These are phyloP conservation scores for Corythoichthys haematopterus DNA, from an alignment of 2,113 vertebrate genomes.

Conservation along the genomic window DNA sequence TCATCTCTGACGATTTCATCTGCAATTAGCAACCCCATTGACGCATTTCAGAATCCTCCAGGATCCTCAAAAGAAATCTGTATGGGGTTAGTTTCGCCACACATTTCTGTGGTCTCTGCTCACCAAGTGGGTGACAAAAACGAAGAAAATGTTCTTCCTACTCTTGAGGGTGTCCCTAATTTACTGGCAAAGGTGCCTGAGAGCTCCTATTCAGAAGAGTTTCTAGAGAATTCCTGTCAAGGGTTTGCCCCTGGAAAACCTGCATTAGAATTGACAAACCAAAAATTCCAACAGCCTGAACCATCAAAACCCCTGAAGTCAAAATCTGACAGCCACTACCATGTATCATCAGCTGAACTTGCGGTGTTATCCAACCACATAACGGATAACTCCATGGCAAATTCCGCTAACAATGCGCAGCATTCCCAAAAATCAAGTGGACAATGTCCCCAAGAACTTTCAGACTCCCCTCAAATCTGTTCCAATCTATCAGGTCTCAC, in stretches of 20 bases:
- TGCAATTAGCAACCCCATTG: constrained; percentile 4
- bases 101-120: background rate
- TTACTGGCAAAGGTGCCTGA: constrained; percentile 47
- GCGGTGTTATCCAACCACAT: constrained; percentile 49
- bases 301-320: constrained; percentile 46
- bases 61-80: constrained; percentile 17
- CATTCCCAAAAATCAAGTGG: constrained; percentile 26
- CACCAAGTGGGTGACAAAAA: constrained; percentile 16
- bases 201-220: constrained; percentile 33
- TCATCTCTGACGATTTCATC: constrained; percentile 18
- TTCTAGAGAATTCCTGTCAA: constrained; percentile 41
- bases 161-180: constrained; percentile 24
- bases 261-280: constrained; percentile 35
- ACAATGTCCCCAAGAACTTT: constrained; percentile 34
- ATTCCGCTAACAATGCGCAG: constrained; percentile 37
- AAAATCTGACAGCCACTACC: constrained; percentile 49
- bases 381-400: constrained; percentile 19
- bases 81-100: constrained; percentile 2
- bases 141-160: constrained; percentile 34
- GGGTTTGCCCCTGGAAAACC: constrained; percentile 42
- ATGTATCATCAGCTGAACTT: constrained; percentile 50
- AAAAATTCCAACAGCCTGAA: constrained; percentile 38
- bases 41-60: constrained; percentile 7
- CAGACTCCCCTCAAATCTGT: constrained; percentile 49
- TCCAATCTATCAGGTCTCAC: constrained; percentile 48